Percentiles rank a stretch among this genome's conserved stretches.
Conservation (phyloP, 2,888 invertebrate genomes). For the Apodemia mormo region DNA sequence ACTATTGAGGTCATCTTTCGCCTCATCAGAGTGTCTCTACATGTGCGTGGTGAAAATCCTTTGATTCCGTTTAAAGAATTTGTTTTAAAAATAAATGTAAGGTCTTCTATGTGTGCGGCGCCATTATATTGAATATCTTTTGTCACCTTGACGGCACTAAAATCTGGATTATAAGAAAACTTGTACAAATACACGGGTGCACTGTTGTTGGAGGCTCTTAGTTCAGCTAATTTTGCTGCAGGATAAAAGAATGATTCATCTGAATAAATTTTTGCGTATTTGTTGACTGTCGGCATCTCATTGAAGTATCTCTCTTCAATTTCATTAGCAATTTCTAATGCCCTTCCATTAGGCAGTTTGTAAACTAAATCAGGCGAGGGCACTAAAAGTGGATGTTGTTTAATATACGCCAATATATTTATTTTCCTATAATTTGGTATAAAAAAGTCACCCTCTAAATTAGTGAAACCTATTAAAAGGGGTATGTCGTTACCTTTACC, state of each 20-base stretch:
- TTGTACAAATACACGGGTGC: constrained; percentile 77
- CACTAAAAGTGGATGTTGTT: constrained; percentile 44
- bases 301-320: constrained; percentile 53
- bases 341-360: constrained; percentile 36
- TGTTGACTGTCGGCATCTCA: constrained; percentile 47
- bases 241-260: constrained; percentile 59
- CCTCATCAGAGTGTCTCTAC: constrained; percentile 49
- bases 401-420: constrained; percentile 47
- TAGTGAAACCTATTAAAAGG: constrained; percentile 61
- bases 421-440: constrained; percentile 51
- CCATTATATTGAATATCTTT: constrained; percentile 63
- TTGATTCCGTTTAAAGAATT: constrained; percentile 48
- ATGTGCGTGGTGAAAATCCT: constrained; percentile 37
- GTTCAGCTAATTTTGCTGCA: constrained; percentile 52
- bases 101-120: constrained; percentile 81
- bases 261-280: constrained; percentile 51
- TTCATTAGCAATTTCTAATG: constrained; percentile 43
- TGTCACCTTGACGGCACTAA: constrained; percentile 68
- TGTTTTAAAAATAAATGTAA: constrained; percentile 76
- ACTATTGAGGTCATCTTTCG: constrained; percentile 57
- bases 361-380: constrained; percentile 52
- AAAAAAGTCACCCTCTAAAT: constrained; percentile 61
- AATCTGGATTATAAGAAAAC: constrained; percentile 74
- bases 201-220: constrained; percentile 44
- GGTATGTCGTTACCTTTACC: constrained; percentile 61